phyloP scores from a whole-genome alignment of 2,888 invertebrate genomes.

The Gonocerus acuteangulatus region DNA sequence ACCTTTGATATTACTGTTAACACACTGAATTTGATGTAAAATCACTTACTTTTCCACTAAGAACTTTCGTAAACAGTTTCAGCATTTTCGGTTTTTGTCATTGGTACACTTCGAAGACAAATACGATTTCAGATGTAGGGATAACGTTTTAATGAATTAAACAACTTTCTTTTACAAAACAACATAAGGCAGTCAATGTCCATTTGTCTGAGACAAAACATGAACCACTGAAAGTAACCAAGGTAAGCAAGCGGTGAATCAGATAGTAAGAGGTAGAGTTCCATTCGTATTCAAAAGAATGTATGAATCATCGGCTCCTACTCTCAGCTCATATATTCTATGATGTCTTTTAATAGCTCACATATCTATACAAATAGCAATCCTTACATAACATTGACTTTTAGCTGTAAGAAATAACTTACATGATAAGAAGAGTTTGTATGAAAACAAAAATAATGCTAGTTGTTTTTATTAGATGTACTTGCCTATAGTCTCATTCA shows the following conservation, averaged over 20 bases:
- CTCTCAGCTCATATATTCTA: not conserved
- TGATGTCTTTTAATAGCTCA: too few species aligned
- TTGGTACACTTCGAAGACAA: not conserved
- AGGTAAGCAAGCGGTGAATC: slow-evolving; percentile 22
- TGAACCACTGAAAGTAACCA: not conserved
- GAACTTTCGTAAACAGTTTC: slow-evolving; percentile 2
- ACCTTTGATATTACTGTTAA: too few species aligned
- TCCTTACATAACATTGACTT: too few species aligned
- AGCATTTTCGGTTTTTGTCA: not conserved
- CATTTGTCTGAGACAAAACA: not conserved
- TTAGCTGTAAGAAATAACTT: too few species aligned
- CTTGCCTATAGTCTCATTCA: too few species aligned
- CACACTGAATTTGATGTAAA: too few species aligned
- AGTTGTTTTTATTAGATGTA: too few species aligned
- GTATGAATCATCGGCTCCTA: slow-evolving; percentile 9
- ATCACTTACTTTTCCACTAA: slow-evolving; percentile 8
- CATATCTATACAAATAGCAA: too few species aligned
- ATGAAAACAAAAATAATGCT: too few species aligned
- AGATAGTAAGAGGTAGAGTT: slow-evolving; percentile 4
- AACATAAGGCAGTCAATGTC: not conserved
- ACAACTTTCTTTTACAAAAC: not conserved
- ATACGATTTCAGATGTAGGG: not conserved
- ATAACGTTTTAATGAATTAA: not conserved
- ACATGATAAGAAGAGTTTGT: too few species aligned
- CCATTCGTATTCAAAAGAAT: slow-evolving; percentile 6